Evolutionary conservation across 1,140 invertebrate species (phyloP), one percentile per base, ranked within the genome.

Genomic region (Cydia fagiglandana): DNA sequence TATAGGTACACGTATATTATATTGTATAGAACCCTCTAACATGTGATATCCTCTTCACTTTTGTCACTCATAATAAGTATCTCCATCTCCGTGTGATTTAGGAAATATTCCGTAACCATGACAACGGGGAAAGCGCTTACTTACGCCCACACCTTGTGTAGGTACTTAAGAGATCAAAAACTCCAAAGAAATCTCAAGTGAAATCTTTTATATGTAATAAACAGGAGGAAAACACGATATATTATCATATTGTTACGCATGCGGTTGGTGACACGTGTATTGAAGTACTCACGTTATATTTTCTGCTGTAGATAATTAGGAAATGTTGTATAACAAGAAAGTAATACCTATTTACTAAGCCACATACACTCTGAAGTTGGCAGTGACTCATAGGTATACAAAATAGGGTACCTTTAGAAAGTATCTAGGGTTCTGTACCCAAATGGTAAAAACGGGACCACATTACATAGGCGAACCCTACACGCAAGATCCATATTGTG

Each of bases 141-240:
- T 70, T 17, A 38, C 66, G 30, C 66, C 34, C 66, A 70, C 66
- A 10, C 34, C 34, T 17, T 17, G 9, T 20, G 24, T 24, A 24
- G 24, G 24, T 24, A 24, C 24, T 24, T 24, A 61, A 61, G 17
- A 61, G 66, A 45, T 70, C 34, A 38, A 34, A 70, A 70, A 70
- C 66, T 15, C 34, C 30, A 70, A 70, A 38, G 34, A 70, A 45
- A 38, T 70, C 30, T 70, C 13, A 41, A 70, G 4, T 38, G 34
- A 38, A 70, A 70, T 41, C 66, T 20, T 17, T 41, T 45, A 41
- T 68, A 70, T 38, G 10, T 38, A 41, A 41, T 38, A 70, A 70
- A 70, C 17, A 70, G 66, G 34, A 70, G 34, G 66, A 38, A 70
- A 38, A 38, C 45, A 41, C 30, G 34, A 70, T 70, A 38, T 70